These are phyloP conservation scores for Oceanodroma tethys DNA, from an alignment of 2,113 vertebrate genomes.

Conservation along the genomic window DNA sequence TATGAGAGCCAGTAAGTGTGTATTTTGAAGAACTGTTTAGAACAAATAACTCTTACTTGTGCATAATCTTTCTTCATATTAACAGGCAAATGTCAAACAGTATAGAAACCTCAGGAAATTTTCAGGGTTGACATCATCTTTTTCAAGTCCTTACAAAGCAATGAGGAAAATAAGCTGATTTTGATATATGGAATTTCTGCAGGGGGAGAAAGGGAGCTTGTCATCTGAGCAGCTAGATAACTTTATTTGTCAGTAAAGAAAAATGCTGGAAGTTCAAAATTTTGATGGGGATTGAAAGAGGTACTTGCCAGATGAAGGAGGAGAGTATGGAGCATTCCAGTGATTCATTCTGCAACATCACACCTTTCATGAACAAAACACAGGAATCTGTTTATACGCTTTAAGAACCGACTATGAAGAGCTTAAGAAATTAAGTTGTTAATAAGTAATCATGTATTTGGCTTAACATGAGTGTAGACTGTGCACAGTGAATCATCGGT, in stretches of 20 bases:
- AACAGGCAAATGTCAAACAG: slow-evolving; percentile 14
- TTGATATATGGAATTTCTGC: background rate
- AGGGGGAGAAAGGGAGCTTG: background rate
- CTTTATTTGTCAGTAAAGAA: background rate
- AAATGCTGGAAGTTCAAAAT: background rate
- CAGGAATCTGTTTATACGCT: background rate
- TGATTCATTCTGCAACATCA: background rate
- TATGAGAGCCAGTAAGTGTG: background rate
- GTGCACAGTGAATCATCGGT: background rate
- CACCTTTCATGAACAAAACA: background rate
- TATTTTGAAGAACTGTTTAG: background rate
- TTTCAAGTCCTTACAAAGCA: background rate
- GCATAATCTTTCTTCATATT: slow-evolving; percentile 7
- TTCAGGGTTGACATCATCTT: background rate
- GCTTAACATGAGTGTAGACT: background rate
- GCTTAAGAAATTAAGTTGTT: background rate
- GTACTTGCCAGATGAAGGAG: background rate
- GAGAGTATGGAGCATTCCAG: background rate
- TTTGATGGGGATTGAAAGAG: background rate
- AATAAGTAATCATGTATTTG: background rate
- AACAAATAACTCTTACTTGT: slow-evolving; percentile 23
- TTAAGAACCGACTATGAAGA: background rate
- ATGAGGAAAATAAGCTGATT: background rate
- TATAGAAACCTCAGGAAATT: background rate
- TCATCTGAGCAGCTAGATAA: background rate